A percentile compares a stretch with the other conserved stretches of the same genome.
phyloP scores from a whole-genome alignment of 1,140 invertebrate genomes.

The Sarcophaga peregrina region DNA sequence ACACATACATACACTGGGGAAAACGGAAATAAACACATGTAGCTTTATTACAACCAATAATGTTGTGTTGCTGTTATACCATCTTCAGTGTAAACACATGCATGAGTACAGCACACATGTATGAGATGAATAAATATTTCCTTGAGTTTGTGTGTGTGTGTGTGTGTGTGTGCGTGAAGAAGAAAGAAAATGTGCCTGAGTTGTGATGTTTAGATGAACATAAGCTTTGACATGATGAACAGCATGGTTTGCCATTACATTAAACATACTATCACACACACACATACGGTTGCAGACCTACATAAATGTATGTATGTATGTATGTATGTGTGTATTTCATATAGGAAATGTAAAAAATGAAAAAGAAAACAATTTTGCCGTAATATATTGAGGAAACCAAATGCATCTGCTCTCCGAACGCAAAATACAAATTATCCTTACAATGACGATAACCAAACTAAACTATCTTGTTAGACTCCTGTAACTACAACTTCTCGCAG shows the following conservation, averaged over 20 bases:
- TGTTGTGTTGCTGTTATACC: background rate
- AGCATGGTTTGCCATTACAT: background rate
- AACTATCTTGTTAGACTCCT: background rate
- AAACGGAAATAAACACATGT: background rate
- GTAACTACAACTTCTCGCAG: background rate
- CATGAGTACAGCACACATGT: background rate
- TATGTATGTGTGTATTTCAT: background rate
- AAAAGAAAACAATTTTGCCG: background rate
- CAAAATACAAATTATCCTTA: constrained; percentile 11
- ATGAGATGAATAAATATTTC: background rate
- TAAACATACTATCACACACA: too few relatives aligned
- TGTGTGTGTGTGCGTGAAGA: background rate
- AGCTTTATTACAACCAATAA: constrained; percentile 16
- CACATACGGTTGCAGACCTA: too few relatives aligned
- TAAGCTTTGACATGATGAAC: constrained; percentile 26
- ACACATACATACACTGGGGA: background rate
- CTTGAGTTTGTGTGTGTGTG: background rate
- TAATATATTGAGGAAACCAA: background rate
- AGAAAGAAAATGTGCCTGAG: background rate
- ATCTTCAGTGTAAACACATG: background rate
- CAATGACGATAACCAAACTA: background rate
- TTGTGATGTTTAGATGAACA: constrained; percentile 14
- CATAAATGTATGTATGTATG: too few relatives aligned
- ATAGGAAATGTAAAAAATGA: background rate
- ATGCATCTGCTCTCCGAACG: background rate